Evolutionary conservation across 2,797 vertebrate species (phyloP).

Genomic region (Argentina silus): DNA sequence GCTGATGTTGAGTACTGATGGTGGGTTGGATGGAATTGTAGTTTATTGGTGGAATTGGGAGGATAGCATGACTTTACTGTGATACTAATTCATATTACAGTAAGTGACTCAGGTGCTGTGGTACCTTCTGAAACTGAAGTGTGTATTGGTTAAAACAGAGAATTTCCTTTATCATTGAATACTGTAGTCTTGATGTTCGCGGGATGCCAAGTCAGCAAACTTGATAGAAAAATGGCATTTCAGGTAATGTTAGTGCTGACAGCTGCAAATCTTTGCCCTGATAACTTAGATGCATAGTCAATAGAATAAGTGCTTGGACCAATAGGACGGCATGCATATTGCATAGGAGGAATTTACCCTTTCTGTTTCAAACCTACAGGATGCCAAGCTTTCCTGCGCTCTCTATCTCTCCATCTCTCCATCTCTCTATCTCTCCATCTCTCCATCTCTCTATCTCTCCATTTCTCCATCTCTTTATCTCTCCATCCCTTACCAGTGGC

Average conservation of each 20-base stretch:
- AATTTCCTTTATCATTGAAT: conserved; percentile 25
- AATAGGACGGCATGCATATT: neutral
- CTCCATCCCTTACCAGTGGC: neutral
- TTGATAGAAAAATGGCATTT: conserved; percentile 1
- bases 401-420: neutral
- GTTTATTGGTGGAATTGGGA: conserved; percentile 12
- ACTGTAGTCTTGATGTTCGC: conserved; percentile 2
- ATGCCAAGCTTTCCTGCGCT: neutral
- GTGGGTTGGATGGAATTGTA: neutral
- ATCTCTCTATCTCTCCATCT: too few species aligned
- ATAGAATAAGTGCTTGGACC: neutral
- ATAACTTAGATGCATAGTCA: neutral
- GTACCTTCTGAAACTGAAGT: conserved; percentile 23
- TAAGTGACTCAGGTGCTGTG: conserved; percentile 10
- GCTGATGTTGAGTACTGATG: neutral
- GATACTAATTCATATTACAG: conserved; percentile 13
- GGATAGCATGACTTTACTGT: conserved; percentile 12
- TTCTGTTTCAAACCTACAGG: neutral
- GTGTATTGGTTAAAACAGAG: conserved; percentile 23
- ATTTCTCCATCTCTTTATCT: too few species aligned
- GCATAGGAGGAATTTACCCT: neutral
- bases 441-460: too few species aligned
- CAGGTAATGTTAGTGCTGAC: neutral
- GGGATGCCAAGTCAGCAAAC: conserved; percentile 34
- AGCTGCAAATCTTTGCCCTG: too few species aligned